These are phyloP conservation scores for Uloborus plumipes DNA, from an alignment of 2,888 invertebrate species.

Conservation along the genomic window DNA sequence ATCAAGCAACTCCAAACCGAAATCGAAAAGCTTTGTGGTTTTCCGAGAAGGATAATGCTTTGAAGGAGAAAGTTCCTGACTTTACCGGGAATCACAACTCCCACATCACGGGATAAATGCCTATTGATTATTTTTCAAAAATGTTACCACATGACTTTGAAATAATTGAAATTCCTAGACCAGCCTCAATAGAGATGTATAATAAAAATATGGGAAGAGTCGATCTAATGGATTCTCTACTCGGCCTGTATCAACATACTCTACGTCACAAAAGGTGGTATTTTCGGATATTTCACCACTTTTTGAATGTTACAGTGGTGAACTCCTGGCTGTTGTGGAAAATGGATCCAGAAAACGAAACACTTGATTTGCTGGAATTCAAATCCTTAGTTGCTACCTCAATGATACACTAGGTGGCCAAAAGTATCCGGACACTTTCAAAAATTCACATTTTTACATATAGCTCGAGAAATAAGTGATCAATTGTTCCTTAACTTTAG, in stretches of 20 bases:
- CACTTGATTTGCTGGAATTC: neutral
- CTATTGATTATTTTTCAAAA: neutral
- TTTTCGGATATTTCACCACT: neutral
- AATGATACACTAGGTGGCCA: no score
- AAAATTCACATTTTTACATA: no score
- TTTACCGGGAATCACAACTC: no score
- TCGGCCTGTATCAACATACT: neutral
- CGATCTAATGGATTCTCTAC: neutral
- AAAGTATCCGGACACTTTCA: no score
- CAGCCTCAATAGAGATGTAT: neutral
- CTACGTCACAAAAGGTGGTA: neutral
- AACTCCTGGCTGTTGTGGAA: neutral
- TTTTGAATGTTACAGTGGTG: neutral
- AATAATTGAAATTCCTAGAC: slow-evolving; percentile 1
- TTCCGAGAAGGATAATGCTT: no score
- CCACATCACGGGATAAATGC: neutral
- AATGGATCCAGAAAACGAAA: neutral
- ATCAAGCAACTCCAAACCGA: no score
- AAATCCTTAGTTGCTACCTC: neutral
- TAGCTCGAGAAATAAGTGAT: no score
- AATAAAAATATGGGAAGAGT: slow-evolving; percentile 2
- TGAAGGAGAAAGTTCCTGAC: no score
- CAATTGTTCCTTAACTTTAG: no score
- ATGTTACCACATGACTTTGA: neutral
- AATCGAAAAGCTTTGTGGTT: no score